Conservation (phyloP, 2,888 invertebrate genomes). For the Drosophila histrio region DNA sequence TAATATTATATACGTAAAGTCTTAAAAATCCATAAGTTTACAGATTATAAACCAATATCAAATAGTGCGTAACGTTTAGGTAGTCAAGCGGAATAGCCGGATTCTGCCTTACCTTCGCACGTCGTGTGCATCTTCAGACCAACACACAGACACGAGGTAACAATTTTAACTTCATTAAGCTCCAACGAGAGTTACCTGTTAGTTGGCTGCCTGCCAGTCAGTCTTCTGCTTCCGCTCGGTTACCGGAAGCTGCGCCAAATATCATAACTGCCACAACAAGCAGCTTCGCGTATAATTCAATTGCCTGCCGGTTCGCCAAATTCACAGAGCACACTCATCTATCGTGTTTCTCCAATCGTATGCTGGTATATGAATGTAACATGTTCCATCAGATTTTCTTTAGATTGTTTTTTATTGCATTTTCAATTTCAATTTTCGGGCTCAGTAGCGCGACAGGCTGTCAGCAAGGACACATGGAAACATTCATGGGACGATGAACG, state of each 20-base stretch:
- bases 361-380: slow-evolving; percentile 19
- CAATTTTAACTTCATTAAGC: slow-evolving; percentile 47
- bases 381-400: not conserved
- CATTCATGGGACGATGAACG: slow-evolving; percentile 9
- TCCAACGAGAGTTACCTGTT: slow-evolving; percentile 25
- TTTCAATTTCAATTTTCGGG: slow-evolving; percentile 48
- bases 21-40: too few relatives aligned
- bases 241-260: slow-evolving; percentile 60
- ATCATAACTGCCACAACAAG: slow-evolving; percentile 58
- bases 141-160: not conserved
- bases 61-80: not conserved
- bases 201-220: slow-evolving; percentile 14
- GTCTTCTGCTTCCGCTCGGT: slow-evolving; percentile 55
- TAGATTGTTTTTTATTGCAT: slow-evolving; percentile 40
- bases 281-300: slow-evolving; percentile 44
- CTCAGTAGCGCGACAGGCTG: slow-evolving; percentile 24
- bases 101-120: not conserved
- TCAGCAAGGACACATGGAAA: slow-evolving; percentile 11
- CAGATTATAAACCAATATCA: not conserved
- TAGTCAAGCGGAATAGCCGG: not conserved
- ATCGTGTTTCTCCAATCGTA: not conserved
- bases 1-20: too few relatives aligned
- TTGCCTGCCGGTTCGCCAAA: slow-evolving; percentile 31
- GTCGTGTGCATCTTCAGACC: not conserved
- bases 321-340: slow-evolving; percentile 26